phyloP scores from a whole-genome alignment of 2,113 vertebrate genomes.

The Laticauda colubrina region DNA sequence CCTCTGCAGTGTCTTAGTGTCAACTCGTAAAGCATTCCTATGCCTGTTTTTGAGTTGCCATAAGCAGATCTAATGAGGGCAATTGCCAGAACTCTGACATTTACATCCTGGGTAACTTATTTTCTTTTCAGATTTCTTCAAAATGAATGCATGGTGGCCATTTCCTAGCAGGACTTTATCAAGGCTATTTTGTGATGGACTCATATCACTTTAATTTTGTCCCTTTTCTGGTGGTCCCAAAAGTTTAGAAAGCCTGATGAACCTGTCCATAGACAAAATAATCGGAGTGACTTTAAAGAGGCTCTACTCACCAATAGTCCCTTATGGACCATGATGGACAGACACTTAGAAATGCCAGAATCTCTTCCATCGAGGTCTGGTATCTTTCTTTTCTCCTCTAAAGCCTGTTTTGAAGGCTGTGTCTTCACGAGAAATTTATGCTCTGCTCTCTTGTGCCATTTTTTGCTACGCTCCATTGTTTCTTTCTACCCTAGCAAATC shows the following conservation, averaged over 20 bases:
- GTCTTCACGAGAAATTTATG: not conserved
- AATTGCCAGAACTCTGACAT: no score
- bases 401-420: not conserved
- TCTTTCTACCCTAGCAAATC: not conserved
- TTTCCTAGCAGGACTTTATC: not conserved
- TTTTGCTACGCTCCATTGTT: not conserved
- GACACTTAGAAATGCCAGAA: not conserved
- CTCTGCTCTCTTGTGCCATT: not conserved
- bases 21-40: no score
- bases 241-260: not conserved
- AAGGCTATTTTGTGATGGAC: not conserved
- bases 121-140: not conserved
- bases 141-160: not conserved
- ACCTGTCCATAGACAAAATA: not conserved
- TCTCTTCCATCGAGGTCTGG: not conserved
- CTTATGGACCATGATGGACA: not conserved
- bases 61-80: no score
- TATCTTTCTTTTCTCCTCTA: constrained; percentile 8
- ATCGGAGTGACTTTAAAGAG: not conserved
- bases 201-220: not conserved
- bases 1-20: no score
- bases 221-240: not conserved
- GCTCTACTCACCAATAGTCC: not conserved
- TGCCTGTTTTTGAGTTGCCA: no score
- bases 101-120: not conserved